phyloP scores from a whole-genome alignment of 2,888 invertebrate genomes.

The Girardia tigrina region DNA sequence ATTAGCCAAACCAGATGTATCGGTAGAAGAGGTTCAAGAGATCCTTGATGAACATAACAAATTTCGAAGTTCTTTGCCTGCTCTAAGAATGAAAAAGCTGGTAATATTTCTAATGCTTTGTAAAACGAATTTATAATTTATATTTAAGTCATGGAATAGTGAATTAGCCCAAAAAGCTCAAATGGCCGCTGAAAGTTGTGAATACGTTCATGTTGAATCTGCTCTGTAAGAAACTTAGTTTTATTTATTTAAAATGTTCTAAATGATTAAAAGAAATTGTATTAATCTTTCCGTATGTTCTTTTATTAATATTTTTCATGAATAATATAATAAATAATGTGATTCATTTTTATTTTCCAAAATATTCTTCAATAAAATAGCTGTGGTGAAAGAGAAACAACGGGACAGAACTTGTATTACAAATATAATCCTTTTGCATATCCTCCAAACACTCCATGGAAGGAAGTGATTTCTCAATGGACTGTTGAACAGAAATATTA shows the following conservation, averaged over 20 bases:
- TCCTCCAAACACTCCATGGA: not conserved
- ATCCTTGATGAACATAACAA: not conserved
- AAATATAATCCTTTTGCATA: not conserved
- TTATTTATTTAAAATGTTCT: no score
- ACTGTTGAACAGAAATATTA: not conserved
- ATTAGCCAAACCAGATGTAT: not conserved
- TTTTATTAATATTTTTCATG: not conserved
- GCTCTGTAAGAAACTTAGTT: not conserved
- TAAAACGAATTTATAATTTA: not conserved
- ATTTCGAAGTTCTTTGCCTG: not conserved
- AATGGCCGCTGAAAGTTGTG: not conserved
- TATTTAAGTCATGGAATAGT: not conserved
- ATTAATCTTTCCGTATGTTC: no score
- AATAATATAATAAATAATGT: not conserved
- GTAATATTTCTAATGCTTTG: not conserved
- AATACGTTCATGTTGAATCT: not conserved
- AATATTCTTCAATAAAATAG: not conserved
- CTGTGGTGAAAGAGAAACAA: not conserved
- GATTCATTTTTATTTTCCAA: not conserved
- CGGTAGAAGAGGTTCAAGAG: not conserved
- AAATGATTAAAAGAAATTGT: no score
- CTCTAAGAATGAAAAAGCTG: not conserved
- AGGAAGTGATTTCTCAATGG: not conserved
- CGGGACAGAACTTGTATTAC: not conserved
- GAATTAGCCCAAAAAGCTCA: constrained; percentile 11